These are phyloP conservation scores for Drosophila yooni DNA, from an alignment of 2,888 invertebrate genomes.

Conservation along the genomic window DNA sequence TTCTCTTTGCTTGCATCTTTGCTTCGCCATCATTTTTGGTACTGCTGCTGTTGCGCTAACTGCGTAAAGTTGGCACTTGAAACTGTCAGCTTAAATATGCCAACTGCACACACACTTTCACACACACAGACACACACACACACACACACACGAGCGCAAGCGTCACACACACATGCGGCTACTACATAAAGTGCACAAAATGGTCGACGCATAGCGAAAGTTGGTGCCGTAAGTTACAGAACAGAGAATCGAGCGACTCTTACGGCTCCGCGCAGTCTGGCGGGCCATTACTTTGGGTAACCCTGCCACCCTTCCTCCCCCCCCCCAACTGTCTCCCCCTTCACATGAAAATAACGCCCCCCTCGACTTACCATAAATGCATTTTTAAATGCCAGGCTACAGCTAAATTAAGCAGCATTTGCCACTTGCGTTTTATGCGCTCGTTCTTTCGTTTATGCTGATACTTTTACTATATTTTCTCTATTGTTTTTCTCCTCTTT, in stretches of 20 bases:
- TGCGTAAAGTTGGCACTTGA: conserved; percentile 80
- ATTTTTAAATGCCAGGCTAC: conserved; percentile 69
- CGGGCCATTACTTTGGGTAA: conserved; percentile 64
- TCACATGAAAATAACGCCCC: not conserved
- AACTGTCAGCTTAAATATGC: conserved; percentile 80
- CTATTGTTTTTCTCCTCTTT: conserved; percentile 5
- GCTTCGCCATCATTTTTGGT: conserved; percentile 76
- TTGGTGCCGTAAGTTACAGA: conserved; percentile 71
- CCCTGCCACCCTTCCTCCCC: conserved; percentile 4
- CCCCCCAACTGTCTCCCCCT: not conserved
- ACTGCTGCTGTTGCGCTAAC: conserved; percentile 72
- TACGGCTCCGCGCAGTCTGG: conserved; percentile 56
- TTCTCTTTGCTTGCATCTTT: conserved; percentile 38
- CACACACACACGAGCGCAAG: conserved; percentile 7
- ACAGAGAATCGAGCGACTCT: conserved; percentile 34
- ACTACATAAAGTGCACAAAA: conserved; percentile 76
- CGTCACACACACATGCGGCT: conserved; percentile 41
- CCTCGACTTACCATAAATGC: conserved; percentile 58
- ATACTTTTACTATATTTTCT: conserved; percentile 26
- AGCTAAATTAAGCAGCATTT: conserved; percentile 61
- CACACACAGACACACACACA: conserved; percentile 40
- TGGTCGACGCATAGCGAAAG: conserved; percentile 75
- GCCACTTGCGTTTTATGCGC: conserved; percentile 40
- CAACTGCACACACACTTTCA: conserved; percentile 68
- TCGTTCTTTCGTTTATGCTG: conserved; percentile 42